Percentiles rank a stretch among this genome's conserved stretches.
Evolutionary conservation across 2,888 invertebrate species (phyloP).

Genomic region (Petrophora chlorosata): DNA sequence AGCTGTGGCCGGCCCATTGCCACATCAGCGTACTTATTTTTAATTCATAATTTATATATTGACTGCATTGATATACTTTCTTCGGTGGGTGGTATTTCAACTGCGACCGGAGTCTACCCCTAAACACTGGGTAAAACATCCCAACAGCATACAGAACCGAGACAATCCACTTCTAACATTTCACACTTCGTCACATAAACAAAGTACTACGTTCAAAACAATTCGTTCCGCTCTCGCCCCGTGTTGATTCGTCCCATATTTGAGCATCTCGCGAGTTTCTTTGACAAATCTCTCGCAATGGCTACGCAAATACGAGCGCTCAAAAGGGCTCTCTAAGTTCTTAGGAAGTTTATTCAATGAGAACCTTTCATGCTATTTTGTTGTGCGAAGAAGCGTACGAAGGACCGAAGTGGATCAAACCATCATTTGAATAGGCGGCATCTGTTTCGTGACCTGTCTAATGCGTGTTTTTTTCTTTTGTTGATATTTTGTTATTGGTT

Average conservation of each 20-base stretch:
- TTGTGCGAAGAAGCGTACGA: slow-evolving; percentile 26
- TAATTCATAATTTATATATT: no score
- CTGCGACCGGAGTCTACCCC: no score
- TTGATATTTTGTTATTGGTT: slow-evolving; percentile 20
- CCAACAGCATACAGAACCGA: no score
- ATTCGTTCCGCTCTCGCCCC: slow-evolving; percentile 29
- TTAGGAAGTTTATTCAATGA: slow-evolving; percentile 50
- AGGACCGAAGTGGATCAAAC: slow-evolving; percentile 31
- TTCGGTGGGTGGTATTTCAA: no score
- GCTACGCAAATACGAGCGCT: slow-evolving; percentile 53
- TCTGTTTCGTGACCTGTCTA: slow-evolving; percentile 27
- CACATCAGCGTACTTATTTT: no score
- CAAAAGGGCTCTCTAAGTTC: slow-evolving; percentile 48
- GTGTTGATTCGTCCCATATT: slow-evolving; percentile 49
- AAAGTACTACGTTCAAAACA: slow-evolving; percentile 39
- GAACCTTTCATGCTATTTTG: slow-evolving; percentile 40
- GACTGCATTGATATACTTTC: no score
- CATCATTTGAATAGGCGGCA: slow-evolving; percentile 34
- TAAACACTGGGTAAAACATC: no score
- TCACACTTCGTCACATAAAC: slow-evolving; percentile 20
- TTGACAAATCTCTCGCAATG: slow-evolving; percentile 65
- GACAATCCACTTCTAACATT: not conserved
- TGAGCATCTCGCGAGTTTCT: slow-evolving; percentile 54
- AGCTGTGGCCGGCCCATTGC: no score
- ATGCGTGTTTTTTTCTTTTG: slow-evolving; percentile 24